These are phyloP conservation scores for Caloenas nicobarica DNA, from an alignment of 2,113 vertebrate species.

Conservation along the genomic window DNA sequence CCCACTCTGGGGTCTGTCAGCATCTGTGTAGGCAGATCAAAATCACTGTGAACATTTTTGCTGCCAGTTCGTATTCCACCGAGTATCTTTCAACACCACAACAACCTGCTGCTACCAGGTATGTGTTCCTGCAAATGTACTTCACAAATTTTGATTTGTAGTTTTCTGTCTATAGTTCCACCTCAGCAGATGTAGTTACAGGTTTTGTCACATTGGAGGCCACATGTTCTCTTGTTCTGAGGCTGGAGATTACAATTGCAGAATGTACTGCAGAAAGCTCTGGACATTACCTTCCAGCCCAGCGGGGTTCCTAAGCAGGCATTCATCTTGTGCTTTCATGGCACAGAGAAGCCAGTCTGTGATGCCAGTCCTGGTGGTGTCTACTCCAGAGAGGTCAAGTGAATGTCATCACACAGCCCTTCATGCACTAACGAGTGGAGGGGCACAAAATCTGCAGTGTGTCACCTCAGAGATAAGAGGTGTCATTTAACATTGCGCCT, in stretches of 20 bases:
- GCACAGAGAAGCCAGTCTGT: background rate
- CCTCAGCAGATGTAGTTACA: background rate
- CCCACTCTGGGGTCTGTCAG: background rate
- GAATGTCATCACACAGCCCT: background rate
- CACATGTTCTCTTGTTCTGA: background rate
- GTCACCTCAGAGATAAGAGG: background rate
- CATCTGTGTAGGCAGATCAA: slow-evolving; percentile 3
- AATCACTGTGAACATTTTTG: background rate
- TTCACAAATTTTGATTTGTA: background rate
- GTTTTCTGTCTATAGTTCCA: background rate
- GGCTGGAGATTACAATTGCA: background rate
- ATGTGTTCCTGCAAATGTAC: background rate
- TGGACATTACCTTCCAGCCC: background rate
- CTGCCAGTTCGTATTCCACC: background rate
- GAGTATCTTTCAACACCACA: background rate
- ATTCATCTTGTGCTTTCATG: background rate
- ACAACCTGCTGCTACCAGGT: background rate
- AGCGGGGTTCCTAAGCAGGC: background rate
- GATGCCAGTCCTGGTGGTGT: background rate
- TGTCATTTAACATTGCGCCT: background rate
- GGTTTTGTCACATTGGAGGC: background rate
- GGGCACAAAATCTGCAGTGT: background rate
- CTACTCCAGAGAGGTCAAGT: background rate
- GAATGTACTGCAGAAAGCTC: background rate
- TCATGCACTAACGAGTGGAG: background rate